Conservation (phyloP, 1,140 invertebrate species). For the Drosophila nigromelanica region DNA sequence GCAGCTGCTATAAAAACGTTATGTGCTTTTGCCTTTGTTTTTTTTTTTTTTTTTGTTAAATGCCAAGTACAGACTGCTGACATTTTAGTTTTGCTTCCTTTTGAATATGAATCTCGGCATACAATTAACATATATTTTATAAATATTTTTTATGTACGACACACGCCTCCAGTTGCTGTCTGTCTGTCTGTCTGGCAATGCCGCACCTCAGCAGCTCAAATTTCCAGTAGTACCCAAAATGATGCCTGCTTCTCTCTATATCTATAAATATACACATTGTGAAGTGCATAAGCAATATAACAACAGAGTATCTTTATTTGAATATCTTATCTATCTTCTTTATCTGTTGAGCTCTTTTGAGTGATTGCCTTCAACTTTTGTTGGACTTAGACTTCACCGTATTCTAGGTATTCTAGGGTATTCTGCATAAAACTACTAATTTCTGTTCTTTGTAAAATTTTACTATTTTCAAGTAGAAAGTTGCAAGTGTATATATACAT, state of each 20-base stretch:
- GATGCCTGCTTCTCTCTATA: slow-evolving; percentile 10
- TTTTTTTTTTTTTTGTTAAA: background rate
- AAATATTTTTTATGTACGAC: slow-evolving; percentile 16
- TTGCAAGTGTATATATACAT: too few relatives aligned
- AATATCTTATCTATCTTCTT: background rate
- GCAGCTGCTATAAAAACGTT: background rate
- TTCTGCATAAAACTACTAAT: too few relatives aligned
- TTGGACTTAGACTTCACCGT: background rate
- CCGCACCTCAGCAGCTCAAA: slow-evolving; percentile 49
- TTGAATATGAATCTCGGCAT: slow-evolving; percentile 55
- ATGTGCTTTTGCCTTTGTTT: background rate
- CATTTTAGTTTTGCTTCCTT: slow-evolving; percentile 32
- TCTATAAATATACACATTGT: slow-evolving; percentile 14
- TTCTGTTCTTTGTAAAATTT: too few relatives aligned
- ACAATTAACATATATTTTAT: slow-evolving; percentile 60
- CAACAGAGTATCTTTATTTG: background rate
- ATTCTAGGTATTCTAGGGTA: too few relatives aligned
- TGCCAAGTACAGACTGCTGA: slow-evolving; percentile 40
- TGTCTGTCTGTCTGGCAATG: slow-evolving; percentile 20
- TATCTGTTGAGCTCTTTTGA: background rate
- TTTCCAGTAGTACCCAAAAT: slow-evolving; percentile 9
- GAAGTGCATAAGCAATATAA: background rate
- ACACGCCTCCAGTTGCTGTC: slow-evolving; percentile 19
- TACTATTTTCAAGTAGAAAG: too few relatives aligned
- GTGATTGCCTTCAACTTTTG: background rate